Percentiles rank a stretch among this genome's conserved stretches.
Conservation (phyloP, 2,888 invertebrate species). For the Agrochola litura region DNA sequence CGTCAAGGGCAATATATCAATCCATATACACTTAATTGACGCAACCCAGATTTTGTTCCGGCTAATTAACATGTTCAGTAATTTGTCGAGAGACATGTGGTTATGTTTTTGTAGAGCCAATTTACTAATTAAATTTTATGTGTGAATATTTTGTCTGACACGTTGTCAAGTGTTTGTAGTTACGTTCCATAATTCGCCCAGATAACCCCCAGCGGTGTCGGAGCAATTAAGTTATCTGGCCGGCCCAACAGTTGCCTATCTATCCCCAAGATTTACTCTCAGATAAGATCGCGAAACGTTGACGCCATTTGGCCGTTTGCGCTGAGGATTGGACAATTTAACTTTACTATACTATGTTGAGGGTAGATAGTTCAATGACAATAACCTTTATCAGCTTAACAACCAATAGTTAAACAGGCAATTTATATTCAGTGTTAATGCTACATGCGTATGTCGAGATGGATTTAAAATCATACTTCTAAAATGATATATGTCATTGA, state of each 20-base stretch:
- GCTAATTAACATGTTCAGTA: constrained; percentile 74
- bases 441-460: constrained; percentile 64
- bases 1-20: constrained; percentile 84
- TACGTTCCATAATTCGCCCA: constrained; percentile 75
- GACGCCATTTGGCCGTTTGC: constrained; percentile 87
- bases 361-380: constrained; percentile 85
- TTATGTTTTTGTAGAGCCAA: constrained; percentile 59
- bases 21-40: constrained; percentile 81
- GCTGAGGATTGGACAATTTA: constrained; percentile 86
- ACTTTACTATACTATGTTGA: constrained; percentile 79
- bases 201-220: constrained; percentile 77
- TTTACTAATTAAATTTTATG: constrained; percentile 55
- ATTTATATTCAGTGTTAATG: constrained; percentile 84
- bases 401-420: constrained; percentile 81
- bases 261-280: constrained; percentile 82
- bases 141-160: constrained; percentile 42
- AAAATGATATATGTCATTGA: constrained; percentile 68
- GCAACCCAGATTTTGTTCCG: constrained; percentile 73
- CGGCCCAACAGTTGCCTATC: constrained; percentile 78
- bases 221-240: constrained; percentile 86
- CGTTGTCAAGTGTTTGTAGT: constrained; percentile 51
- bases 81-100: constrained; percentile 75
- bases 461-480: constrained; percentile 71
- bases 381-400: constrained; percentile 83
- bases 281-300: constrained; percentile 86